A percentile compares a stretch with the other conserved stretches of the same genome.
These are phyloP conservation scores for Ophioninae sp. DNA, from an alignment of 2,888 invertebrate species.

Conservation along the genomic window DNA sequence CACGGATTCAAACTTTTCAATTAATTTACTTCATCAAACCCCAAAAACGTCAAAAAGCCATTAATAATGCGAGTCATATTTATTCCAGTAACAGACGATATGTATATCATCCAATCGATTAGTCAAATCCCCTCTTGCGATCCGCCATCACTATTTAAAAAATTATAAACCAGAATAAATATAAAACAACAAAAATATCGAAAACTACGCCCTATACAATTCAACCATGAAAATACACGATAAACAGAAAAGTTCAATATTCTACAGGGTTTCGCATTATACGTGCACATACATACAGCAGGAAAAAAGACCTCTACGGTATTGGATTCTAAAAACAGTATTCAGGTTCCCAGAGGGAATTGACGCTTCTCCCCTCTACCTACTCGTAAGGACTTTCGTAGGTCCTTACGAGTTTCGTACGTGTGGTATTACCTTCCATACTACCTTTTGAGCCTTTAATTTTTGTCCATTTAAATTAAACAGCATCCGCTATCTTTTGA, in stretches of 20 bases:
- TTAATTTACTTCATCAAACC: no score
- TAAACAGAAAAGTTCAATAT: not conserved
- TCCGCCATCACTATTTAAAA: no score
- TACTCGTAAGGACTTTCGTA: not conserved
- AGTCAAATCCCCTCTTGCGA: no score
- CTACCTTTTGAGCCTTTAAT: not conserved
- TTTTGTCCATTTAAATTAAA: not conserved
- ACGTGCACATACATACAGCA: not conserved
- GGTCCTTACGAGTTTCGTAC: not conserved
- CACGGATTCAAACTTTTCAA: no score
- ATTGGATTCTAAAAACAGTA: not conserved
- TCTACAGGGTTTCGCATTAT: not conserved
- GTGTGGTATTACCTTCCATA: not conserved
- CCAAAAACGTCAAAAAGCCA: no score
- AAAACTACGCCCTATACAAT: not conserved
- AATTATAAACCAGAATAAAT: no score
- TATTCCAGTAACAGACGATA: no score
- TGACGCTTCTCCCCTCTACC: not conserved
- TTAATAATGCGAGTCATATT: no score
- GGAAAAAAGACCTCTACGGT: not conserved
- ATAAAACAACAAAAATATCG: no score
- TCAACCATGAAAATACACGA: not conserved
- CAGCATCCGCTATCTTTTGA: not conserved
- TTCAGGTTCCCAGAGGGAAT: not conserved
- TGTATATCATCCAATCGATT: no score